Evolutionary conservation across 2,888 invertebrate genomes (phyloP).

Genomic region (Taphrorychus bicolor): DNA sequence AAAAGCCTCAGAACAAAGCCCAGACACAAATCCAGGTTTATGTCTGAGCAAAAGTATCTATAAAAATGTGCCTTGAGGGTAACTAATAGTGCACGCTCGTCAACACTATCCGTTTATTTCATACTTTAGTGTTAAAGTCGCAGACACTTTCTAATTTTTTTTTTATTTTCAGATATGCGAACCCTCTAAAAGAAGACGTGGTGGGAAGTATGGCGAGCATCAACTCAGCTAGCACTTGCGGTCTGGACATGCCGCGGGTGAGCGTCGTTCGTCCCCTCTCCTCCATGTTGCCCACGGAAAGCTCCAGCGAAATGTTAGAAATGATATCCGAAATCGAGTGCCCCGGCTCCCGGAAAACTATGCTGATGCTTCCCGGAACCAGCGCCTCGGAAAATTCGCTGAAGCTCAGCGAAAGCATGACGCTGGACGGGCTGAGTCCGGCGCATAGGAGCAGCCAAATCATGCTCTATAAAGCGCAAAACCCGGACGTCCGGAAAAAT

Average conservation of each 20-base stretch:
- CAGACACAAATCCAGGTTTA: too few relatives aligned
- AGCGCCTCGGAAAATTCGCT: slow-evolving; percentile 54
- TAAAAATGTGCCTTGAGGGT: too few relatives aligned
- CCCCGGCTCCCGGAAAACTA: slow-evolving; percentile 58
- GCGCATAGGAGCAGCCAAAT: slow-evolving; percentile 68
- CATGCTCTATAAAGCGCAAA: slow-evolving; percentile 82
- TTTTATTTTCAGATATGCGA: slow-evolving; percentile 51
- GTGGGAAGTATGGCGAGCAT: slow-evolving; percentile 54
- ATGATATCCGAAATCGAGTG: slow-evolving; percentile 67
- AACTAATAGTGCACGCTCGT: too few relatives aligned
- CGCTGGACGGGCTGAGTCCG: slow-evolving; percentile 56
- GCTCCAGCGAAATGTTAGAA: slow-evolving; percentile 69
- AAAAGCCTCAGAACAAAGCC: too few relatives aligned
- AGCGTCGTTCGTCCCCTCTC: slow-evolving; percentile 59
- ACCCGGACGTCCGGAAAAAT: slow-evolving; percentile 84
- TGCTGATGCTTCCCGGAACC: slow-evolving; percentile 60
- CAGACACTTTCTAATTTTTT: background rate
- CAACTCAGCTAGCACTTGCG: slow-evolving; percentile 52
- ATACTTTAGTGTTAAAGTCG: background rate
- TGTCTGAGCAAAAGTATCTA: too few relatives aligned
- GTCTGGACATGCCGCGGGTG: slow-evolving; percentile 59
- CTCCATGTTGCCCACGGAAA: slow-evolving; percentile 59
- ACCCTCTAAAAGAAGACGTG: slow-evolving; percentile 62
- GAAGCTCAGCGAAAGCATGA: slow-evolving; percentile 52
- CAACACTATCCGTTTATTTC: too few relatives aligned